Conservation (phyloP, 1,140 invertebrate genomes). For the Apis mellifera region DNA sequence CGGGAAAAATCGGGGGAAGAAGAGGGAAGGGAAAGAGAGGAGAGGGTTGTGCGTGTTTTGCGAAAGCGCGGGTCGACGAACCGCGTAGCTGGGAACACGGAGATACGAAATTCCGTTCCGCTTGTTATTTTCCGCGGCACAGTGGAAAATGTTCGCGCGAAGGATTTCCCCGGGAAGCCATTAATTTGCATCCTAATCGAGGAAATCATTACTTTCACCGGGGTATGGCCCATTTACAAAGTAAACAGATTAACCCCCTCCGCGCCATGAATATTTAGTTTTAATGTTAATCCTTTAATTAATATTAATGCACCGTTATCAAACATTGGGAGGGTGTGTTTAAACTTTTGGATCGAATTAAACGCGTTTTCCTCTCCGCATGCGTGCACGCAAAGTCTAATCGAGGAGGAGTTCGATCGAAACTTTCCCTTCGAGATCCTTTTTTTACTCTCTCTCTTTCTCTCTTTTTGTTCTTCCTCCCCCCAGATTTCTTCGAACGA, state of each 20-base stretch:
- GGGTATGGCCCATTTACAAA: conserved; percentile 41
- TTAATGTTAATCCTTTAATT: conserved; percentile 44
- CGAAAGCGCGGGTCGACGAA: neutral
- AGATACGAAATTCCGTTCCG: conserved; percentile 1
- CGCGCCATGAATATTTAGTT: conserved; percentile 27
- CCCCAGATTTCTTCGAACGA: neutral
- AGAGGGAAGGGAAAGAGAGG: too few relatives aligned
- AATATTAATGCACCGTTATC: conserved; percentile 47
- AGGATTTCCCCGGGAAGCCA: conserved; percentile 38
- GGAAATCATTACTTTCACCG: conserved; percentile 48
- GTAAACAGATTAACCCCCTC: conserved; percentile 32
- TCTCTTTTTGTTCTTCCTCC: neutral
- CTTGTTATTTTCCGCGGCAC: conserved; percentile 4
- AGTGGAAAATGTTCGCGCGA: conserved; percentile 7
- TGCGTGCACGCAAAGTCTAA: too few relatives aligned
- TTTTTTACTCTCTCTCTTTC: too few relatives aligned
- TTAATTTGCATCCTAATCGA: conserved; percentile 53
- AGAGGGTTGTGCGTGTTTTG: neutral
- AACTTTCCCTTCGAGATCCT: neutral
- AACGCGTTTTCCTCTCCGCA: neutral
- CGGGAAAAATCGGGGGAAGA: neutral
- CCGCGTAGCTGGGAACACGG: too few relatives aligned
- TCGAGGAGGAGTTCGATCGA: too few relatives aligned
- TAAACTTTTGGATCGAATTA: conserved; percentile 3
- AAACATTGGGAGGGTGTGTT: conserved; percentile 12